Conservation (phyloP, 23 tunicate genomes). For the Pegea sp. region DNA sequence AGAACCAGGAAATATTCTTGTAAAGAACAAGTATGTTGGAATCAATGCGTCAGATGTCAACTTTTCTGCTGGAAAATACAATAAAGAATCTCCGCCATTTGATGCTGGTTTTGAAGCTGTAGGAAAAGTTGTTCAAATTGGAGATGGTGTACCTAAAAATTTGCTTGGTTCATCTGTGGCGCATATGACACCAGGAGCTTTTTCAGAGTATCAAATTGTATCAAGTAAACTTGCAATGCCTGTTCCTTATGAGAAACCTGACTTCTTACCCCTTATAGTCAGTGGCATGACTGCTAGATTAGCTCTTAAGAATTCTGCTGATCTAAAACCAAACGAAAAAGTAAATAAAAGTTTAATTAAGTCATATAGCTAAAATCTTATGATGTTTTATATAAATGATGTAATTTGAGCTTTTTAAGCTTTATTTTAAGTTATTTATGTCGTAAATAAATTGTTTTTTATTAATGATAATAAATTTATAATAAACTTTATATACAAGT, state of each 20-base stretch:
- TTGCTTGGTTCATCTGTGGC: conserved; percentile 47
- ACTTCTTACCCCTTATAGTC: conserved; percentile 59
- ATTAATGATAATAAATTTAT: too few relatives aligned
- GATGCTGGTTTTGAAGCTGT: conserved; percentile 94
- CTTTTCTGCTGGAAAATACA: conserved; percentile 72
- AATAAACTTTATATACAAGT: background rate
- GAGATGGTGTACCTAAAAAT: conserved; percentile 18
- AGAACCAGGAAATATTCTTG: conserved; percentile 17
- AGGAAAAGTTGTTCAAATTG: conserved; percentile 79
- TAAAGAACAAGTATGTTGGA: conserved; percentile 57
- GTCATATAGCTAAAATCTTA: background rate
- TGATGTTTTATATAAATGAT: background rate
- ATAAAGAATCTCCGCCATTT: conserved; percentile 70
- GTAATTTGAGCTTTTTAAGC: background rate
- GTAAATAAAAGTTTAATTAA: conserved; percentile 8
- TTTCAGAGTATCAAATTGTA: conserved; percentile 61
- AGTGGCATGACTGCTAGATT: conserved; percentile 92
- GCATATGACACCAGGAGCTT: conserved; percentile 77
- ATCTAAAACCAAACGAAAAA: conserved; percentile 35
- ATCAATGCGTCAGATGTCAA: conserved; percentile 91
- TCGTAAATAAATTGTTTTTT: too few relatives aligned
- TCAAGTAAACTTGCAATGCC: conserved; percentile 15
- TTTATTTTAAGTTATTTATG: background rate
- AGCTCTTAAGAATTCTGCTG: conserved; percentile 30
- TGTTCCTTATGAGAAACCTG: conserved; percentile 24